Evolutionary conservation across 2,797 vertebrate genomes (phyloP).

Genomic region (Distichodus sexfasciatus): DNA sequence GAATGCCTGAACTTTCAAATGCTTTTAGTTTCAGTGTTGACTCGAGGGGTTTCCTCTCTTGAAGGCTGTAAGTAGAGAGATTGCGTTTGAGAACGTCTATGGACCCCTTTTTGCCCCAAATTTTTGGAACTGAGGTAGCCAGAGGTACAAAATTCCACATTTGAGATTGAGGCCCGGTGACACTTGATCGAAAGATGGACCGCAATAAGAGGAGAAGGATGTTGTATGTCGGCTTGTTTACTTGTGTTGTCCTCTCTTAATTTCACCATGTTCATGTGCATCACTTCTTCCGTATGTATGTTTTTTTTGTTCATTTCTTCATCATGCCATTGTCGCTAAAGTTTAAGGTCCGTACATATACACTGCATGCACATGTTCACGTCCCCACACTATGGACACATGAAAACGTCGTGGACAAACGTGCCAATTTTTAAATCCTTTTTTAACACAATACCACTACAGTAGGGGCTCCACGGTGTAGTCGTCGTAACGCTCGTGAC

Average conservation of each 20-base stretch:
- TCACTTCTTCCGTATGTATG: slow-evolving; percentile 19
- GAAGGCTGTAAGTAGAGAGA: background rate
- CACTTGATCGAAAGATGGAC: slow-evolving; percentile 54
- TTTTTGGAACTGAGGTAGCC: no score
- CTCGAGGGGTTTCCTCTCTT: background rate
- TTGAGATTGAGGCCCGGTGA: slow-evolving; percentile 31
- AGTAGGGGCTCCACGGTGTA: slow-evolving; percentile 10
- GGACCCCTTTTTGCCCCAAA: no score
- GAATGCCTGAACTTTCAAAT: background rate
- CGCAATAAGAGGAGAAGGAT: slow-evolving; percentile 44
- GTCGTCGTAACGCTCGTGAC: background rate
- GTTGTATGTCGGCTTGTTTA: background rate
- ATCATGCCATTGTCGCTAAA: slow-evolving; percentile 8
- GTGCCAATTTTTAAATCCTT: slow-evolving; percentile 22
- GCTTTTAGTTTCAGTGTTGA: background rate
- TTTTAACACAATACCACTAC: slow-evolving; percentile 24
- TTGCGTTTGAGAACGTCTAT: no score
- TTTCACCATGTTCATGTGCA: background rate
- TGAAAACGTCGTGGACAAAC: slow-evolving; percentile 12
- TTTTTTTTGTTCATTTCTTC: background rate
- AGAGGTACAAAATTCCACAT: background rate
- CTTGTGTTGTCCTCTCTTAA: background rate
- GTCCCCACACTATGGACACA: background rate
- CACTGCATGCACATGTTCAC: background rate
- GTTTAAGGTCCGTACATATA: background rate